Percentiles rank a stretch among this genome's conserved stretches.
Conservation (phyloP, 2,113 vertebrate genomes). For the Burhinus bistriatus region DNA sequence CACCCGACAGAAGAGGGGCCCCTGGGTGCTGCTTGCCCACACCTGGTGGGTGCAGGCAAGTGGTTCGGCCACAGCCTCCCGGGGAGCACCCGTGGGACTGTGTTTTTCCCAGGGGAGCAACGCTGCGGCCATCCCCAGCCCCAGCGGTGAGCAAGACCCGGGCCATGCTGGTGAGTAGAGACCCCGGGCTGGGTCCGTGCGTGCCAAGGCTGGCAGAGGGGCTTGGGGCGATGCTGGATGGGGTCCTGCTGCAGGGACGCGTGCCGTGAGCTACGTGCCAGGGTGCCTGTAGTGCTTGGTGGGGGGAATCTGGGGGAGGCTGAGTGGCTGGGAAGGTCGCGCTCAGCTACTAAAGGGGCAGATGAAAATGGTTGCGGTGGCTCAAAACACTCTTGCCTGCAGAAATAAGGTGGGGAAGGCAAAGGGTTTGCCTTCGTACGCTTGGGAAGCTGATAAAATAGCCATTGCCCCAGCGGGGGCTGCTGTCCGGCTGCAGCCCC, state of each 20-base stretch:
- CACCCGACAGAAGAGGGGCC: not conserved
- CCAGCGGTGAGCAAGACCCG: not conserved
- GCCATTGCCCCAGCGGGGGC: not conserved
- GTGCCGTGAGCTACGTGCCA: fast-evolving
- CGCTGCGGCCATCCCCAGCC: fast-evolving
- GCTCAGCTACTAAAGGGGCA: not conserved
- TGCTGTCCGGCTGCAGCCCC: not conserved
- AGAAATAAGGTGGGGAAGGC: not conserved
- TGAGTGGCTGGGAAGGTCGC: not conserved
- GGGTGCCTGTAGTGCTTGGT: not conserved
- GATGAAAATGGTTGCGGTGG: not conserved
- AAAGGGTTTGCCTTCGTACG: not conserved
- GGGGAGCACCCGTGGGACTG: not conserved
- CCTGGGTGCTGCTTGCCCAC: not conserved
- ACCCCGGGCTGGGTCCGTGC: fast-evolving
- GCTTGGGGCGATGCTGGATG: not conserved
- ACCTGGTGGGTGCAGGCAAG: not conserved
- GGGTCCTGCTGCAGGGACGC: fast-evolving
- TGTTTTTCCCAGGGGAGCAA: not conserved
- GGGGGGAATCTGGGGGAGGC: no score
- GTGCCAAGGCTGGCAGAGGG: not conserved
- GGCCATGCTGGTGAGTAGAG: not conserved
- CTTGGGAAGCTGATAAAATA: not conserved
- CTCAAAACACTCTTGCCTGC: fast-evolving
- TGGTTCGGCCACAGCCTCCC: not conserved